Conservation (phyloP, 2,113 vertebrate genomes). For the Chionodraco myersi region DNA sequence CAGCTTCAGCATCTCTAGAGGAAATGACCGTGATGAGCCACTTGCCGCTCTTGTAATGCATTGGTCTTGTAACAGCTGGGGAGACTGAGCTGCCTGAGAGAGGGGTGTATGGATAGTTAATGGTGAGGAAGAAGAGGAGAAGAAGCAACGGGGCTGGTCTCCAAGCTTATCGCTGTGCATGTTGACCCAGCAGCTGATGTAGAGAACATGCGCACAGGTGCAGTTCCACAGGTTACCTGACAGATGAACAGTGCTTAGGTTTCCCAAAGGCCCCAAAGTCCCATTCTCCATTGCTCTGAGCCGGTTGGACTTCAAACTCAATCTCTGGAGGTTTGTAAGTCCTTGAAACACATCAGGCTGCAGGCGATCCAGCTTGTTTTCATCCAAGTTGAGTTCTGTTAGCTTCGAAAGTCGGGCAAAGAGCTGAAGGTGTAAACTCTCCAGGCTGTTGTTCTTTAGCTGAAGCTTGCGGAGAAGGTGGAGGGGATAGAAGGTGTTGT, state of each 20-base stretch:
- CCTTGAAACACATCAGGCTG: constrained; percentile 52
- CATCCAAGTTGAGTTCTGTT: constrained; percentile 73
- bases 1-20: constrained; percentile 15
- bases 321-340: constrained; percentile 57
- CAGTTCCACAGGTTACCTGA: constrained; percentile 77
- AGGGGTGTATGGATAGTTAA: not conserved
- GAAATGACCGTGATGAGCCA: not conserved
- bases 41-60: constrained; percentile 9
- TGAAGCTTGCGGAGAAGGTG: constrained; percentile 60
- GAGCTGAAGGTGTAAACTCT: constrained; percentile 34
- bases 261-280: constrained; percentile 57
- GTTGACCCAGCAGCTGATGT: constrained; percentile 71
- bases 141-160: constrained; percentile 48
- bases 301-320: constrained; percentile 73
- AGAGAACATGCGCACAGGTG: constrained; percentile 25
- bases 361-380: constrained; percentile 64
- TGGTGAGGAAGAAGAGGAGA: not conserved
- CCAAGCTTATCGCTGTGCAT: constrained; percentile 32
- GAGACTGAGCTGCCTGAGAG: not conserved
- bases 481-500: constrained; percentile 45
- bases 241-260: constrained; percentile 49
- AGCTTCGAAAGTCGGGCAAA: constrained; percentile 53
- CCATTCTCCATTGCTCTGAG: constrained; percentile 48
- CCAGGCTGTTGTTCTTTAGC: constrained; percentile 71
- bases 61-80: not conserved